These are phyloP conservation scores for Onthophagus sagittarius DNA, from an alignment of 2,888 invertebrate species.

Conservation along the genomic window DNA sequence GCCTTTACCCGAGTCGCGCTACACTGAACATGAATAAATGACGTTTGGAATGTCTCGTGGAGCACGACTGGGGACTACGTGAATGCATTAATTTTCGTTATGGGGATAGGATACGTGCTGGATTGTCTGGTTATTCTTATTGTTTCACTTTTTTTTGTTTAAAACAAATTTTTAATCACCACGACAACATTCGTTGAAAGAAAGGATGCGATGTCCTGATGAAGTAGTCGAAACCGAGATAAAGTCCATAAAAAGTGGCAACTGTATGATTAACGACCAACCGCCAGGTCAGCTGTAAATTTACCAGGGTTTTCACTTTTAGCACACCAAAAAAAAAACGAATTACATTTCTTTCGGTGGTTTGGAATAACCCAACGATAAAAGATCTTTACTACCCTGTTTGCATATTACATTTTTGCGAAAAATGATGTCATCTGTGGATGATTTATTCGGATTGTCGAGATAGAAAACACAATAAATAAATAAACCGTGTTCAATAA, in stretches of 20 bases:
- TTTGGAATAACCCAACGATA: not conserved
- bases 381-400: not conserved
- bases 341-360: not conserved
- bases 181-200: not conserved
- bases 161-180: not conserved
- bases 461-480: not conserved
- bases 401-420: not conserved
- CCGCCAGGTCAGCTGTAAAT: constrained; percentile 39
- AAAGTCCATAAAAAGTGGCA: not conserved
- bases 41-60: not conserved
- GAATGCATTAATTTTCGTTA: not conserved
- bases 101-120: not conserved
- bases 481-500: not conserved
- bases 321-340: constrained; percentile 5
- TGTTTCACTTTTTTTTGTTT: not conserved
- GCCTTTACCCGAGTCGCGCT: not conserved
- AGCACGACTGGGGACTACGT: not conserved
- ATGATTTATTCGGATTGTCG: not conserved
- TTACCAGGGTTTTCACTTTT: constrained; percentile 33
- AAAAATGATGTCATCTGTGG: not conserved
- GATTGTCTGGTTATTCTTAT: not conserved
- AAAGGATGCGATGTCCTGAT: not conserved
- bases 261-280: constrained; percentile 38
- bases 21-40: not conserved
- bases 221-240: not conserved